A percentile compares a stretch with the other conserved stretches of the same genome.
phyloP scores from a whole-genome alignment of 2,113 vertebrate species.

The Zeus faber region DNA sequence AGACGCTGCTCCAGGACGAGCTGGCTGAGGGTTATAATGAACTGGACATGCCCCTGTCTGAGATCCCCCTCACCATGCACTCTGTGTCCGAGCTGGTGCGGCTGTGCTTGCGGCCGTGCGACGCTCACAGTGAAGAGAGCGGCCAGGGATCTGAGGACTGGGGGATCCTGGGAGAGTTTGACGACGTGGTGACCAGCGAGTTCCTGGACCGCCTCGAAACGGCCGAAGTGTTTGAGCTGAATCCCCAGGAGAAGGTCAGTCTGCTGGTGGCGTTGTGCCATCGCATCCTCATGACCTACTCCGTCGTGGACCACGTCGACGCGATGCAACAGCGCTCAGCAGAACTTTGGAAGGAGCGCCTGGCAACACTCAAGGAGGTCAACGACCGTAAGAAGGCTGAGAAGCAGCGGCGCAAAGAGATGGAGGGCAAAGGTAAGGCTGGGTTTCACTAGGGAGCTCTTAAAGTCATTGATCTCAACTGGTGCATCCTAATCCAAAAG shows the following conservation, averaged over 20 bases:
- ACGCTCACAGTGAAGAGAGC: conserved; percentile 86
- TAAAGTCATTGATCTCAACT: neutral
- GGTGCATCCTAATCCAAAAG: too few species aligned
- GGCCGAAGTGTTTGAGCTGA: conserved; percentile 89
- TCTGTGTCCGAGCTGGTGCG: conserved; percentile 91
- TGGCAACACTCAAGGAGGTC: conserved; percentile 89
- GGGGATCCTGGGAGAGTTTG: conserved; percentile 73
- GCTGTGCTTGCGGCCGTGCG: conserved; percentile 87
- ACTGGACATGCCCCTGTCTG: conserved; percentile 90
- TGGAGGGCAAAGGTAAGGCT: conserved; percentile 80
- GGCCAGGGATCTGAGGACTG: conserved; percentile 74
- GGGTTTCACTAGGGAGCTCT: neutral
- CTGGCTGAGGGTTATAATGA: conserved; percentile 95
- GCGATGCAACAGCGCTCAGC: conserved; percentile 85
- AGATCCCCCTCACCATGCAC: conserved; percentile 94
- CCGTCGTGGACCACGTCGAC: conserved; percentile 93
- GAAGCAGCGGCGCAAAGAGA: conserved; percentile 87
- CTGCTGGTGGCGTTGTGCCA: conserved; percentile 90
- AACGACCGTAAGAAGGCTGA: conserved; percentile 92
- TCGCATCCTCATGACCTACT: conserved; percentile 96
- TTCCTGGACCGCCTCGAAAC: conserved; percentile 93
- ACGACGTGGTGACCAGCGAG: conserved; percentile 89
- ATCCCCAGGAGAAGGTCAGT: conserved; percentile 86
- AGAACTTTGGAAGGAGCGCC: conserved; percentile 93
- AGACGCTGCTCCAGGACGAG: conserved; percentile 94